Evolutionary conservation across 2,113 vertebrate genomes (phyloP), one percentile per base, ranked within the genome.

Genomic region (Trinectes maculatus): DNA sequence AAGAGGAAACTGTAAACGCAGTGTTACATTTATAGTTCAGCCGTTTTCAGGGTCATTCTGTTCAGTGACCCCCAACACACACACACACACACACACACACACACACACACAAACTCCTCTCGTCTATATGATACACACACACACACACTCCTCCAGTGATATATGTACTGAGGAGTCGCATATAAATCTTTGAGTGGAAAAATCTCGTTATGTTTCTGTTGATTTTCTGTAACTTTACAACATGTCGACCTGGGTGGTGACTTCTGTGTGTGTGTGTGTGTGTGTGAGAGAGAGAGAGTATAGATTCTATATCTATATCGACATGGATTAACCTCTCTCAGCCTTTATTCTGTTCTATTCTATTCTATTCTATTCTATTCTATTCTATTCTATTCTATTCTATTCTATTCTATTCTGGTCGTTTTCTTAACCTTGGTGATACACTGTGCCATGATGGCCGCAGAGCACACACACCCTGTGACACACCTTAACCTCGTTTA

Each of bases 41-140:
- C 73, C 82, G 84, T 80, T 83, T 85, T 83, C 74, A 81, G 85
- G 85, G 79, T 89, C 87, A 69, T 65, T 59, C 67, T 80, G 40
- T 18, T 74, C 71, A 71, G 15, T 83, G 84, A 80, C 70, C 74
- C 76, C 66, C 46, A 77, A 75, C 65, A 57, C 53, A 52, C 80
- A 74, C 60, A 72, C 56, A 68, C 39, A 70, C 64, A 65, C 71
- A 19, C 46, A 5, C 22, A 26, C 46, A 49, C 69, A 63, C 33
- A 65, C 64, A 65, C 71, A 13, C 46, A 3, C 25, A 31, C 47
- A 42, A 16, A 29, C 8, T 37, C 51, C 48, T 1, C 59, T 40
- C 11, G 51, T 21, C 57, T 57, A 1, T 22, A 22, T 65, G 74
- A 71, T 7, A 25, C 26, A 43, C 21, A 11, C 48, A 61, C 57